Evolutionary conservation across 2,888 invertebrate genomes (phyloP).

Genomic region (Caenorhabditis doughertyi): DNA sequence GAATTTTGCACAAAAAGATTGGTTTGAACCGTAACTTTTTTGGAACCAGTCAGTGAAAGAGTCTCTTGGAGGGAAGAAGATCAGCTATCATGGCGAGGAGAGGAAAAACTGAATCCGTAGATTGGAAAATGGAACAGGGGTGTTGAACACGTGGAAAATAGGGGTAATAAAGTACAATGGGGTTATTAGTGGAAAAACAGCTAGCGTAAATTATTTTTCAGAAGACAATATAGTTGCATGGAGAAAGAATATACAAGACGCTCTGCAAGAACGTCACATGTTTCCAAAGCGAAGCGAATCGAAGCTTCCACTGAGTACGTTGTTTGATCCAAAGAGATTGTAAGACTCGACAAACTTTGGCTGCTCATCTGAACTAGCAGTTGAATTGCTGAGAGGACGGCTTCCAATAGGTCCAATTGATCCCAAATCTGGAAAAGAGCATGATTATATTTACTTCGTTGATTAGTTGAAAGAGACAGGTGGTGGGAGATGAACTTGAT

Average conservation of each 20-base stretch:
- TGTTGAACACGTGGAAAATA: neutral
- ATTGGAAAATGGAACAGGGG: neutral
- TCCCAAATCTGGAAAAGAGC: neutral
- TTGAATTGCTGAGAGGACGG: constrained; percentile 20
- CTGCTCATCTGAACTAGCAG: constrained; percentile 16
- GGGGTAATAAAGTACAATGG: neutral
- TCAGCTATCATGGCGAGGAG: neutral
- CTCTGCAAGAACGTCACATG: neutral
- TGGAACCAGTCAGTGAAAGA: neutral
- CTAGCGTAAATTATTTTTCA: no score
- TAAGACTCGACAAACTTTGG: constrained; percentile 1
- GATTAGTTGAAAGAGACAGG: no score
- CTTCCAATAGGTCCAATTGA: neutral
- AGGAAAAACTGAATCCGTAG: neutral
- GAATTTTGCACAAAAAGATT: no score
- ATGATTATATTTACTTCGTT: no score
- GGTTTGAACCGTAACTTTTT: neutral
- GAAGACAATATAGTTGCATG: no score
- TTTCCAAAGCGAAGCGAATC: constrained; percentile 12
- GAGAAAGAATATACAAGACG: neutral
- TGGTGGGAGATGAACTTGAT: no score
- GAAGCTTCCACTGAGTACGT: constrained; percentile 10
- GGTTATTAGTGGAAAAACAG: no score
- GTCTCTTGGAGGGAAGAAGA: neutral
- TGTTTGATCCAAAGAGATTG: constrained; percentile 23